Base-by-base conservation (phyloP, 2,888 invertebrate genomes). In the Rhamphomyia laevipes region DNA sequence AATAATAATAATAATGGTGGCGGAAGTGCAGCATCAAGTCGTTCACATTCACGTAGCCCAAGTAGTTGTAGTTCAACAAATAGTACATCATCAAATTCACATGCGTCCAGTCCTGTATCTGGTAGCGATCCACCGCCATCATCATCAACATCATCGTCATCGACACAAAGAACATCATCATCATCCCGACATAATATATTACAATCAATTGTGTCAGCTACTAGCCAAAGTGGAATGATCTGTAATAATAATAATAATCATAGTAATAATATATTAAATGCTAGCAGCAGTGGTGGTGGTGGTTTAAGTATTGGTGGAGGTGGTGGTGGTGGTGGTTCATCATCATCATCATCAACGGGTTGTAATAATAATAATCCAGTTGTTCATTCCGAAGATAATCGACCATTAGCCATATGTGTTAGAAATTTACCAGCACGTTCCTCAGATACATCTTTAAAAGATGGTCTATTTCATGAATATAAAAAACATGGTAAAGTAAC, bases 401-500 rank as follows among this genome's bases (percentile, higher is more conserved):
- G 89, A 64, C 89, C 90, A 52, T 73, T 90, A 62, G 91, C 90
- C 56, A 90, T 92, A 66, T 90, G 91, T 74, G 91, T 93, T 59
- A 80, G 87, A 64, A 92, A 92, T 74, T 76, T 93, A 63, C 92
- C 92, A 56, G 81, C 86, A 55, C 78, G 92, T 61, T 92, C 91
- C 61, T 82, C 85, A 68, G 95, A 95, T 72, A 91, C 92, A 61
- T 94, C 93, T 63, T 76, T 96, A 60, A 92, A 95, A 74, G 96
- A 96, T 74, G 96, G 95, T 58, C 81, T 96, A 59, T 96, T 92
- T 75, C 95, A 96, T 75, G 95, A 95, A 74, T 96, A 95, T 78
- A 96, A 96, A 77, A 96, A 95, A 69, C 92, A 94, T 73, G 96
- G 95, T 55, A 95, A 95, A 74, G 94, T 95, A 61, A 89, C 90